A percentile compares a stretch with the other conserved stretches of the same genome.
Conservation (phyloP, 2,888 invertebrate species). For the Eumacrocentrus americanus region DNA sequence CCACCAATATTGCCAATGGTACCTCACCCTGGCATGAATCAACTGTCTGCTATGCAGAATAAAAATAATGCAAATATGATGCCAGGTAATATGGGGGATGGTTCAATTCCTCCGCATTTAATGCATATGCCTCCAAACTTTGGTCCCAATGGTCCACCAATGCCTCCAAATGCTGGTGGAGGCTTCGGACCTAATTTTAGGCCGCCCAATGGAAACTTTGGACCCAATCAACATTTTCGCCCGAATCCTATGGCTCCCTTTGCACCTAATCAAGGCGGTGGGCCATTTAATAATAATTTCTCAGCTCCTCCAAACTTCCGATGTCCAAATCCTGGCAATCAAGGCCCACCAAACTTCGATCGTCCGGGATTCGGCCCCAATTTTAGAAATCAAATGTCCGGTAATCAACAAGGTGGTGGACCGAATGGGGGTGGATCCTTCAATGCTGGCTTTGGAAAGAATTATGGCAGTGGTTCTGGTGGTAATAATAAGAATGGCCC, state of each 20-base stretch:
- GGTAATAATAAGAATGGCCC: conserved; percentile 46
- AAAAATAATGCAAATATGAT: conserved; percentile 35
- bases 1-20: conserved; percentile 45
- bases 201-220: conserved; percentile 53
- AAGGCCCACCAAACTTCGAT: conserved; percentile 51
- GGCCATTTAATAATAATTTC: conserved; percentile 47
- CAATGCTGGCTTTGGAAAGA: conserved; percentile 37
- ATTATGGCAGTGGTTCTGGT: conserved; percentile 40
- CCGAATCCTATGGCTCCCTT: conserved; percentile 52
- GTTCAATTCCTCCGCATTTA: conserved; percentile 49
- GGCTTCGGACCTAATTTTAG: conserved; percentile 48
- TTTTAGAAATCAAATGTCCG: conserved; percentile 49
- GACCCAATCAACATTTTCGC: conserved; percentile 52
- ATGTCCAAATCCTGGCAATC: conserved; percentile 46
- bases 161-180: conserved; percentile 44
- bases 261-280: conserved; percentile 42
- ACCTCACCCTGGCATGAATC: conserved; percentile 44
- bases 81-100: conserved; percentile 42
- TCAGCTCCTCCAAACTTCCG: conserved; percentile 53
- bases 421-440: conserved; percentile 36
- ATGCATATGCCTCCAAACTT: conserved; percentile 55
- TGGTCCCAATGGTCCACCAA: conserved; percentile 52
- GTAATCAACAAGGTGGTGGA: conserved; percentile 38
- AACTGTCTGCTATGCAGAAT: conserved; percentile 41
- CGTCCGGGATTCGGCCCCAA: conserved; percentile 52